Evolutionary conservation across 2,888 invertebrate species (phyloP), one percentile per base, ranked within the genome.

Genomic region (Tiliacea citrago): DNA sequence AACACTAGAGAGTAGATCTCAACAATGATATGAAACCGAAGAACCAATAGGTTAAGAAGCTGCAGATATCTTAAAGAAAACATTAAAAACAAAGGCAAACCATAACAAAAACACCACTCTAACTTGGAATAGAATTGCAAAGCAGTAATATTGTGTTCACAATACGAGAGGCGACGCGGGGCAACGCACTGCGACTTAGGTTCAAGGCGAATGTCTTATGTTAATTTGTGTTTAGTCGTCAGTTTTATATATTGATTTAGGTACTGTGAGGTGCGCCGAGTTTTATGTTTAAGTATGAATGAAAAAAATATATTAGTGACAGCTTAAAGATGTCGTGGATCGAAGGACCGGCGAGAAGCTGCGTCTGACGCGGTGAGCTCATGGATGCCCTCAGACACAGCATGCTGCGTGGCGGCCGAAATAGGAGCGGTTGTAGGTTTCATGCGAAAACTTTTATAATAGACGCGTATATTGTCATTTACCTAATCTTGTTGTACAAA

Each of bases 121-220:
- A 83, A 83, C 51, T 70, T 68, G 68, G 80, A 77, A 84, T 81
- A 86, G 86, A 86, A 83, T 83, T 85, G 86, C 83, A 84, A 86
- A 86, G 62, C 73, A 85, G 78, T 79, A 39, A 76, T 68, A 76
- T 76, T 85, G 67, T 73, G 63, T 69, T 72, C 57, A 55, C 35
- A 70, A 67, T 29, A 71, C 69, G 74, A 77, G 68, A 13, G 75
- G 29, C 21, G 77, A 21, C 61, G 49, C 16, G 65, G 85, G 55
- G 79, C 86, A 85, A 84, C 21, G 86, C 35, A 74, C 87, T 76
- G 79, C 8, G 60, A 18, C 58, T 71, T 66, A 75, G 73, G 86
- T 87, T 87, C 87, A 85, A 86, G 86, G 82, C 68, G 69, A 80
- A 35, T 35, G 73, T 62, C 72, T 69, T 83, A 85, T 86, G 85